These are phyloP conservation scores for Agrochola litura DNA, from an alignment of 2,888 invertebrate genomes.

Conservation along the genomic window DNA sequence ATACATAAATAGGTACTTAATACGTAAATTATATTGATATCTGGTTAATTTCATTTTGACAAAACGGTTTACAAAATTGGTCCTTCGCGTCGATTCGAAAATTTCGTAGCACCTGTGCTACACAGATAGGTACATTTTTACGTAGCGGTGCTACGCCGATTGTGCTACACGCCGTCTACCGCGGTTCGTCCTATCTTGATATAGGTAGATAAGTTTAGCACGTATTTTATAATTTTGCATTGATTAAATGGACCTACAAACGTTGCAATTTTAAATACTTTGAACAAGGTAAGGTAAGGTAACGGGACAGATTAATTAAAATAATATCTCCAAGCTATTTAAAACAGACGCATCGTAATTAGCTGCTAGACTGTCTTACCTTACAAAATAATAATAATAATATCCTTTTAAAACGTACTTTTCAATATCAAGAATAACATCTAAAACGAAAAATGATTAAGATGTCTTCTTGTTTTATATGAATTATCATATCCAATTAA, in stretches of 20 bases:
- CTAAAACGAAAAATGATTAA: constrained; percentile 14
- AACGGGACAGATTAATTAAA: not conserved
- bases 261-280: not conserved
- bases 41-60: not conserved
- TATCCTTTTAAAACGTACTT: not conserved
- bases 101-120: constrained; percentile 68
- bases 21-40: not conserved
- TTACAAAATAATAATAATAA: not conserved
- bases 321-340: not conserved
- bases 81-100: constrained; percentile 11
- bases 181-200: not conserved
- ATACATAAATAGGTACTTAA: not conserved
- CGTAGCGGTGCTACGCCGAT: constrained; percentile 45
- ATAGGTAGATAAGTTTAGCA: not conserved
- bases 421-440: not conserved
- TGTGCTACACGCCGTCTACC: not conserved
- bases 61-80: not conserved
- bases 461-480: constrained; percentile 29
- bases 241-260: not conserved
- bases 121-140: constrained; percentile 9
- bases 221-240: not conserved
- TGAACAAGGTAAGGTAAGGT: not conserved
- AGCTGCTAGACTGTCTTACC: not conserved
- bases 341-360: not conserved
- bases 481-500: constrained; percentile 53